Conservation (phyloP, 2,888 invertebrate genomes). For the Troglohyphantes excavatus region DNA sequence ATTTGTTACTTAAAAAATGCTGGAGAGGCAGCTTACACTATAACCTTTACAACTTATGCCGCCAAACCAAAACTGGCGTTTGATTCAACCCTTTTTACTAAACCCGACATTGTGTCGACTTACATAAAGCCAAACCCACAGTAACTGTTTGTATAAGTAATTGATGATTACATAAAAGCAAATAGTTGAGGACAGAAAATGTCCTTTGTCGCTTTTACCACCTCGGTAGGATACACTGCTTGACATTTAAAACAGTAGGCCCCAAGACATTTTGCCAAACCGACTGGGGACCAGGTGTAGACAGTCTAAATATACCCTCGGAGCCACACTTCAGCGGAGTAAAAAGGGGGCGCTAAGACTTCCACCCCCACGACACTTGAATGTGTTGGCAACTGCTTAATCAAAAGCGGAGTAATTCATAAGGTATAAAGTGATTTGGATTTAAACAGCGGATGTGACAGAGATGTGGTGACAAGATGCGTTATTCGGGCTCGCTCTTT, state of each 20-base stretch:
- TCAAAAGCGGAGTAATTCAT: not conserved
- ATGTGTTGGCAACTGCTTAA: conserved; percentile 15
- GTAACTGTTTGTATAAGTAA: conserved; percentile 32
- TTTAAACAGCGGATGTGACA: not conserved
- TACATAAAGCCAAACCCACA: conserved; percentile 17
- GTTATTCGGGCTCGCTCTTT: not conserved
- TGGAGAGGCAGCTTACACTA: not conserved
- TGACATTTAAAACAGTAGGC: conserved; percentile 57
- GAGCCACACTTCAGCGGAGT: not conserved
- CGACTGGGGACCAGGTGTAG: conserved; percentile 58
- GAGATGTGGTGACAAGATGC: not conserved
- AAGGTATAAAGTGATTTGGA: not conserved
- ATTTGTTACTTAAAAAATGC: not conserved
- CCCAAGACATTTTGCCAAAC: conserved; percentile 65
- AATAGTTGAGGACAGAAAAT: conserved; percentile 2
- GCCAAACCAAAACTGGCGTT: not conserved
- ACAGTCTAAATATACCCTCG: conserved; percentile 64
- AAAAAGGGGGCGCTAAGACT: not conserved
- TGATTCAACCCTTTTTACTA: not conserved
- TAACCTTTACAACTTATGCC: not conserved
- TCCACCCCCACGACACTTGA: not conserved
- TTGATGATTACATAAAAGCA: conserved; percentile 41
- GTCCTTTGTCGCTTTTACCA: not conserved
- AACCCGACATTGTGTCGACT: conserved; percentile 10
- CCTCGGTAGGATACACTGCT: conserved; percentile 12